Evolutionary conservation across 1,140 invertebrate species (phyloP), one percentile per base, ranked within the genome.

Genomic region (Campoletis sonorensis): DNA sequence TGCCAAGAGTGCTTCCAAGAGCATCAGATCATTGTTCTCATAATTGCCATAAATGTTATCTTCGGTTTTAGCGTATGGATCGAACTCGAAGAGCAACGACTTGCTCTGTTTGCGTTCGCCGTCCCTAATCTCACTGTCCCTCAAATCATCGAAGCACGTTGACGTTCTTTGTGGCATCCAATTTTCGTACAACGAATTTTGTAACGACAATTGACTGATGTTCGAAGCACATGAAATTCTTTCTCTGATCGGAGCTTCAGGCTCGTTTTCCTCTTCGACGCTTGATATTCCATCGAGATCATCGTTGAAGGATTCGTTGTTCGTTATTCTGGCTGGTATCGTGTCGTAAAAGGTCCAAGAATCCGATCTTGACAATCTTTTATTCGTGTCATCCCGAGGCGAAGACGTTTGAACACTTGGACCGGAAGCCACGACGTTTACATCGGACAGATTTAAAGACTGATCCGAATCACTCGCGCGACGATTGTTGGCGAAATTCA

Each of bases 271-370:
- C 70, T 86, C 88, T 21, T 90, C 86, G n/a, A 83, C 83, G 30
- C 85, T 85, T 1, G 84, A 90, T 86, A 89, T 88, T 27, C 83
- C 88, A 37, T 90, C 88, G 8, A 85, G 72, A 72, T 87, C 84
- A 16, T 88, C 85, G 61, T 61, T 37, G 21, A 88, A 15, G 1
- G 45, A 45, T 1, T 85, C 84, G 11, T 81, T 81, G 23, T 23
- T 64, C 61, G 61, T 11, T 64, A 26, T 0, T 26, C 2, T 88
- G 0, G 70, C 54, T 11, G 84, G 54, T 0, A 87, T 90, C 0
- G 89, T 67, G 77, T 94, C 93, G 84, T 94, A 94, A 84, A 93
- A 94, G 4, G 89, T 92, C 93, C 93, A 94, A 0, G 93, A 94
- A 58, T 92, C 92, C 1, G 93, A 94, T 54, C 93, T 86, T 7